A percentile compares a stretch with the other conserved stretches of the same genome.
Conservation (phyloP, 2,113 vertebrate genomes). For the Sinosuthora webbiana region DNA sequence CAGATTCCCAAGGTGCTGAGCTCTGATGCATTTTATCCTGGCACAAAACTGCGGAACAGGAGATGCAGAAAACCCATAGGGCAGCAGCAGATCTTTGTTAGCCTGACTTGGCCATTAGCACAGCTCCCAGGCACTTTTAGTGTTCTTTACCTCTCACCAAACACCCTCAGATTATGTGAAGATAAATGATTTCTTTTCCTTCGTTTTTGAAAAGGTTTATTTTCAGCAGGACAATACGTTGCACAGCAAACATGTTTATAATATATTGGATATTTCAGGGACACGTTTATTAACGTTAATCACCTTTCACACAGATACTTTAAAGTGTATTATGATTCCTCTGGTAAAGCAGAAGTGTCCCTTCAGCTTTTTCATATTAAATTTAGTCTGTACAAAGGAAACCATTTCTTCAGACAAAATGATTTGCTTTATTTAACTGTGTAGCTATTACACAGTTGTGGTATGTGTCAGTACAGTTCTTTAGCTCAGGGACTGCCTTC, state of each 20-base stretch:
- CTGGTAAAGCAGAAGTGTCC: neutral
- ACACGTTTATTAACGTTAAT: neutral
- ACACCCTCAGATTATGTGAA: neutral
- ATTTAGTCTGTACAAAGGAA: neutral
- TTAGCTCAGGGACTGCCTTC: conserved; percentile 27
- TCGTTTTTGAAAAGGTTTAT: neutral
- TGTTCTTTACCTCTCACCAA: neutral
- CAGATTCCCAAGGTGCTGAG: neutral
- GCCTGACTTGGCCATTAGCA: neutral
- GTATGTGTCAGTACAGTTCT: neutral
- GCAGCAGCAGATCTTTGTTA: neutral
- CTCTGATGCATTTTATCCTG: neutral
- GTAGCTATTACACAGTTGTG: neutral
- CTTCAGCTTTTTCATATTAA: neutral
- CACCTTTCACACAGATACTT: neutral
- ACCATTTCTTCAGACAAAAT: neutral
- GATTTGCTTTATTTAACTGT: neutral
- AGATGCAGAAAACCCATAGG: neutral
- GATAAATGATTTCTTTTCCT: neutral
- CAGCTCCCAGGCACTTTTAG: neutral
- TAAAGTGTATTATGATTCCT: neutral
- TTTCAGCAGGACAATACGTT: neutral
- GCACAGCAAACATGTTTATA: neutral
- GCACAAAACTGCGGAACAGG: neutral
- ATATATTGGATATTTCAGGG: neutral